Evolutionary conservation across 2,113 vertebrate genomes (phyloP).

Genomic region (Oreocharis arfaki): DNA sequence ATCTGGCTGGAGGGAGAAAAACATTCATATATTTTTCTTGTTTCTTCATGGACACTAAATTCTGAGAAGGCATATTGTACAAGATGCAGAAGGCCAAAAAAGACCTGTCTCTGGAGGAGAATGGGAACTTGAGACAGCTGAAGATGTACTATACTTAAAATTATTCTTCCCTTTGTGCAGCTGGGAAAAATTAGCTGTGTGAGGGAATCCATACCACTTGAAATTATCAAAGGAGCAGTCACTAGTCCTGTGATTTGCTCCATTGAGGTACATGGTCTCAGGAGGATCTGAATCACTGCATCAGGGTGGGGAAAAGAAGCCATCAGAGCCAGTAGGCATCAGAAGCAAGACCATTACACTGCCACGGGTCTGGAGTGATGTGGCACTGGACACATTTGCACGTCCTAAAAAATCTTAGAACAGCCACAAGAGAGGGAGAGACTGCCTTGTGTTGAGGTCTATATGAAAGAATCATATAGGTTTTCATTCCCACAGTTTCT

Average conservation of each 20-base stretch:
- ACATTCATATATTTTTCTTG: background rate
- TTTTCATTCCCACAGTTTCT: background rate
- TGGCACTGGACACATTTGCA: background rate
- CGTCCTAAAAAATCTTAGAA: background rate
- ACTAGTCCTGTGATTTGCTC: background rate
- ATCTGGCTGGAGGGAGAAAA: background rate
- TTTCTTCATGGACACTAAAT: background rate
- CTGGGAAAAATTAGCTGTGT: background rate
- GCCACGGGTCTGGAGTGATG: background rate
- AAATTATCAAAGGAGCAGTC: background rate
- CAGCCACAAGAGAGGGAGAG: background rate
- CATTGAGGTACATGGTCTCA: background rate
- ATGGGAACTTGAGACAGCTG: background rate
- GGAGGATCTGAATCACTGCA: background rate
- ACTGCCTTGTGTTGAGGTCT: background rate
- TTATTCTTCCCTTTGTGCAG: background rate
- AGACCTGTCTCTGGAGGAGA: background rate
- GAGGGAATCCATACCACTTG: background rate
- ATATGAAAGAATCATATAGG: background rate
- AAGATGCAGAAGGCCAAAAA: background rate
- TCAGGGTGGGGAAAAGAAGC: background rate
- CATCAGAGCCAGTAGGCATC: background rate
- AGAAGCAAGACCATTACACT: background rate
- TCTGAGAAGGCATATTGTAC: background rate
- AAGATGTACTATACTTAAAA: background rate